Base-by-base conservation (phyloP, 2,797 vertebrate genomes). In the Manis crassicaudata region DNA sequence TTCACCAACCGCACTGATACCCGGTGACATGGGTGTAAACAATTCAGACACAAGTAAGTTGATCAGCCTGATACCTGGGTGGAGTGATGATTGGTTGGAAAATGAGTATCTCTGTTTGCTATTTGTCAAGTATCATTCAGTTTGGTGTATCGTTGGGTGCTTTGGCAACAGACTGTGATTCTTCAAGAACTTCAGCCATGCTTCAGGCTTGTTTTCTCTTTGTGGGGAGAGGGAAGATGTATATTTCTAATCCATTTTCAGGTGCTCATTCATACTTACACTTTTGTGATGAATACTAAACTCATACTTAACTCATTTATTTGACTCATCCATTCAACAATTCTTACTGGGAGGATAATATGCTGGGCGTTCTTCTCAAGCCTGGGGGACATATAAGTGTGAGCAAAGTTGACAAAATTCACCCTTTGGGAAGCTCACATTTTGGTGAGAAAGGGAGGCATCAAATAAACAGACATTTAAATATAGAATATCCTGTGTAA, bases 221-320 rank as follows among this genome's bases (percentile, higher is more conserved):
- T 54, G 35, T n/a, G 14, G 7, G 3, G 0, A 27, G 4, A 0
- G 6, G 7, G 32, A 76, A 32, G 6, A 14, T 37, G 21, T 76
- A 62, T 77, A 37, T 29, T 93, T 89, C n/a, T 54, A 13, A 86
- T 60, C 12, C 20, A 18, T 82, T 77, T 50, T 68, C 8, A 52
- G 43, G 32, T 70, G 29, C 13, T 3, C 32, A 14, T 58, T 91
- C 54, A 40, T 43, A 27, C n/a, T 70, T 72, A 35, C 0, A 29
- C 21, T 43, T 46, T 68, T 56, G 52, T 21, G 46, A 43, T 46
- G 18, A 40, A 56, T 56, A 68, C 29, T 32, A 62, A 79, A 40
- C 20, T 83, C 68, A 79, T 16, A 60, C 9, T 89, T 83, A 32
- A 50, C 80, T 50, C 56, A 54, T 13, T 63, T 40, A 32, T 35